Evolutionary conservation across 2,797 vertebrate genomes (phyloP).

Genomic region (Astyanax mexicanus): DNA sequence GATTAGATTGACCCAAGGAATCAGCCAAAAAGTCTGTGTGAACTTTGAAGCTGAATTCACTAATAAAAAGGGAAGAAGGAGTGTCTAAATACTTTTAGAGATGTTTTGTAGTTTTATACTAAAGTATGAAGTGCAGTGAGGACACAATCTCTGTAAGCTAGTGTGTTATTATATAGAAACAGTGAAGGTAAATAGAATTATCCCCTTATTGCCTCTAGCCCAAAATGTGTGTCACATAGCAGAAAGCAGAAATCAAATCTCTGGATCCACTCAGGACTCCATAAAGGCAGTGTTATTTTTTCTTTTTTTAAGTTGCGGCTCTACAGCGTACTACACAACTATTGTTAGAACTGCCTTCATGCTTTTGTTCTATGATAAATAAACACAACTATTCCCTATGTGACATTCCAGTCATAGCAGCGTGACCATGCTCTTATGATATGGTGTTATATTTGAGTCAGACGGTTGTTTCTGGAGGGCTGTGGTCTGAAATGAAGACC

Average conservation of each 20-base stretch:
- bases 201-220: neutral
- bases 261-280: conserved; percentile 13
- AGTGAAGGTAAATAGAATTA: conserved; percentile 17
- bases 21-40: too few species aligned
- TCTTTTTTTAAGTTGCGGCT: conserved; percentile 27
- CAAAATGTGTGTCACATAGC: conserved; percentile 17
- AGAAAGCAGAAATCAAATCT: neutral
- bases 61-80: neutral
- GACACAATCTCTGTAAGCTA: too few species aligned
- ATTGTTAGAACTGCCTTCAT: conserved; percentile 26
- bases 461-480: neutral
- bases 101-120: neutral
- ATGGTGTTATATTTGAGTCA: conserved; percentile 25
- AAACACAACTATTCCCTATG: neutral
- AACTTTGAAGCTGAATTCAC: neutral
- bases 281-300: neutral
- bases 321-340: conserved; percentile 6
- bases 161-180: neutral
- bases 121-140: neutral
- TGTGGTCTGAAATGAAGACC: conserved; percentile 4
- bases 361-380: conserved; percentile 43
- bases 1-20: too few species aligned
- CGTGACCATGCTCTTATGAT: conserved; percentile 32
- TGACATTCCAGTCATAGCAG: conserved; percentile 18
- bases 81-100: neutral